A percentile compares a stretch with the other conserved stretches of the same genome.
These are phyloP conservation scores for Sebastiscus tertius DNA, from an alignment of 2,797 vertebrate genomes.

Conservation along the genomic window DNA sequence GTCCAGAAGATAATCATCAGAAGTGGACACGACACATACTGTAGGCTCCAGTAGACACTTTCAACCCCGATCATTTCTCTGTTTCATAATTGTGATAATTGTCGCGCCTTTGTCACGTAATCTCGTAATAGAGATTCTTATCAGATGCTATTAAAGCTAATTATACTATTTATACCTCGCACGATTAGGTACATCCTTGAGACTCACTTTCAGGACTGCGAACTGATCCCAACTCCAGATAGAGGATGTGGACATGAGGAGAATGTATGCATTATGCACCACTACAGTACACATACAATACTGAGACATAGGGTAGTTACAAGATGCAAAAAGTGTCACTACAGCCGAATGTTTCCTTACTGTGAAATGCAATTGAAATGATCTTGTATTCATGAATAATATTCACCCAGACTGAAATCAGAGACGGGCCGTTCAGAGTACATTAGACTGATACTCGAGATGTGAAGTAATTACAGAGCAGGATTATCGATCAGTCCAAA, in stretches of 20 bases:
- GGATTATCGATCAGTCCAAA: constrained; percentile 43
- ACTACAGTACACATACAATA: background rate
- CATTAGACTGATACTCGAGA: constrained; percentile 42
- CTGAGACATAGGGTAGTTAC: background rate
- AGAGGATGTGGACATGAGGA: constrained; percentile 3
- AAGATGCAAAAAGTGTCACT: background rate
- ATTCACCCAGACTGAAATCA: background rate
- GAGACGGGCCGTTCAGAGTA: background rate
- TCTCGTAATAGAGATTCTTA: constrained; percentile 53
- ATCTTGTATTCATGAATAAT: background rate
- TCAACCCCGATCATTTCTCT: constrained; percentile 33
- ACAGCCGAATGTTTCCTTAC: background rate
- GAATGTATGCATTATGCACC: background rate
- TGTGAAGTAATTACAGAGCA: constrained; percentile 48
- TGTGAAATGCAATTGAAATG: background rate
- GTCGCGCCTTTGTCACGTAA: constrained; percentile 20
- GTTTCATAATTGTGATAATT: constrained; percentile 29
- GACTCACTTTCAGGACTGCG: constrained; percentile 42
- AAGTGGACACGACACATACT: background rate
- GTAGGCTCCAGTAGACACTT: background rate
- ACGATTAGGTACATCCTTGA: constrained; percentile 52
- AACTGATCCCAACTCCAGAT: constrained; percentile 19
- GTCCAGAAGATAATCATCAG: constrained; percentile 18
- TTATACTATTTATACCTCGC: constrained; percentile 51
- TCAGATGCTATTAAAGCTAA: constrained; percentile 60